Base-by-base conservation (phyloP, 2,888 invertebrate species). In the Ectemnius cavifrons region DNA sequence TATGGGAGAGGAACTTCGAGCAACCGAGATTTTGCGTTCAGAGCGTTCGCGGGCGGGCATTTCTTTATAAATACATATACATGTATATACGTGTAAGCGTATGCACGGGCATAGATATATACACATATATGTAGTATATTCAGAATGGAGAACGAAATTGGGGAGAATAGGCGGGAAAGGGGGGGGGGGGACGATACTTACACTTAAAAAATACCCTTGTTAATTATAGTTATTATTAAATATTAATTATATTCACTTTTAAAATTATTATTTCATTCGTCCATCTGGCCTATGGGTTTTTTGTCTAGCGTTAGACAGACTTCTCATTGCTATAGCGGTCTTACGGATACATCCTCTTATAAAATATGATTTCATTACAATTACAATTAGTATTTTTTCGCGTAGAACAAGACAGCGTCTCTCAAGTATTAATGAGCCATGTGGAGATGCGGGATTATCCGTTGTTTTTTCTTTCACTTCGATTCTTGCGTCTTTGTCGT, bases 321-420 rank as follows among this genome's bases (percentile, higher is more conserved):
- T 65, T 76, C 69, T 72, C 84, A 80, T 83, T 82, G 81, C 84
- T 86, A 84, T 85, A 85, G 81, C 84, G 80, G 52, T 79, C 71
- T 81, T 84, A 85, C 71, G 83, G 84, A 83, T 86, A 87, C 80
- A 84, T 74, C 81, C 83, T 87, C 88, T 89, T 89, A 89, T 89
- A 89, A 89, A 89, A 89, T 89, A 89, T 89, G 80, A 85, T 87
- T 87, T 88, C 75, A 75, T 88, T 88, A 87, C 76, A 84, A 83
- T 83, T 81, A 87, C 76, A 84, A 84, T 83, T 81, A 84, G 73
- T 71, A 64, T 76, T 77, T 67, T 75, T 81, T 83, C 78, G 75
- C 82, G 83, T 84, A 85, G 75, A 87, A 86, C 75, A 63, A 84
- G 85, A 81, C 79, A 83, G 81, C 80, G 59, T 77, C 71, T 78